Base-by-base conservation (phyloP, 2,797 vertebrate species). In the Sebastiscus albofasciatus region DNA sequence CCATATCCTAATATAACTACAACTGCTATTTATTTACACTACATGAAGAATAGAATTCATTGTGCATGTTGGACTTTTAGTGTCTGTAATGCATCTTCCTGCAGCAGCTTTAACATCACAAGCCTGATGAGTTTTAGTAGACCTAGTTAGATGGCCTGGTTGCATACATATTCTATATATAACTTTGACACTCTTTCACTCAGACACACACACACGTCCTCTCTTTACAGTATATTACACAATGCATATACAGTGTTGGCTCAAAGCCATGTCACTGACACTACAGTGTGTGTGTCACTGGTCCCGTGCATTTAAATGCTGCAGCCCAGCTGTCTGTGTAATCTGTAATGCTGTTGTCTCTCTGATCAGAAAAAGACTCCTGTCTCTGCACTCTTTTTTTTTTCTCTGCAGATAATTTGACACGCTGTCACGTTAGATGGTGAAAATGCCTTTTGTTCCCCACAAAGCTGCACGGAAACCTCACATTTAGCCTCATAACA, bases 221-320 rank as follows among this genome's bases (percentile, higher is more conserved):
- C 20, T 77, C 6, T 80, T 73, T 58, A 58, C 59, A 64, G 62
- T 75, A 9, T 46, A 60, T 83, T 85, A 59, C 65, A 64, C 46
- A 68, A 73, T 59, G 9, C 24, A 26, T 16, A 16, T 12, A 26
- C 8, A 29, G 39, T 70, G n/a, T 14, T 81, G 42, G 67, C 75
- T 22, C 55, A 36, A 18, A 76, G 76, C 54, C 49, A 58, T 55
- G 66, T 61, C 69, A 11, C n/a, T 70, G 52, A 81, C 55, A 58
- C 34, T 20, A 33, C 33, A 76, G 56, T 58, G 42, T 46, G 16
- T 78, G 60, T 72, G 83, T 69, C 67, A 14, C 56, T n/a, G 54
- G 34, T 65, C 79, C 81, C 68, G 29, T 11, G n/a, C 39, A 75
- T 77, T 84, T 65, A 61, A 59, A 71, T 33, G 31, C 78, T 42